Percentiles rank a stretch among this genome's conserved stretches.
Evolutionary conservation across 2,113 vertebrate species (phyloP).

Genomic region (Glareola pratincola): DNA sequence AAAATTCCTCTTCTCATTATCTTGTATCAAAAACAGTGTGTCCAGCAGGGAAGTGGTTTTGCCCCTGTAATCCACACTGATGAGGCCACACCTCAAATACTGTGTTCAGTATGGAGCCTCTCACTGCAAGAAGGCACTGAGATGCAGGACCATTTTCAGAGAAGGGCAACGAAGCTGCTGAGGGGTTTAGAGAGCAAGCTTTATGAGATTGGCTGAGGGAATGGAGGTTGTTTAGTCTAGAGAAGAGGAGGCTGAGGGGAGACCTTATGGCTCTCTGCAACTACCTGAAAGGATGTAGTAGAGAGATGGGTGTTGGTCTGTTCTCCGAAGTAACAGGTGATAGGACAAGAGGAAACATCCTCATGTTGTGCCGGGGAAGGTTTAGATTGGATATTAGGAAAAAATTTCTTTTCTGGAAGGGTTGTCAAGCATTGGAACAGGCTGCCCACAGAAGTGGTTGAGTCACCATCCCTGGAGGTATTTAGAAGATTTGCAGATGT

Average conservation of each 20-base stretch:
- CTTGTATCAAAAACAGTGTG: not conserved
- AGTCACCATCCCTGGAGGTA: not conserved
- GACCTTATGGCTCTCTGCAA: not conserved
- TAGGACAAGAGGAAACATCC: not conserved
- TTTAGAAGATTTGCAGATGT: not conserved
- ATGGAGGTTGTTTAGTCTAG: not conserved
- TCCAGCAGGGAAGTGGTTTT: not conserved
- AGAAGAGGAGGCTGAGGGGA: not conserved
- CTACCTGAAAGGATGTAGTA: not conserved
- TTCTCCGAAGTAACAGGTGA: not conserved
- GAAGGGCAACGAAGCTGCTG: not conserved
- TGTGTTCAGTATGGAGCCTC: not conserved
- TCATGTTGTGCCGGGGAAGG: not conserved
- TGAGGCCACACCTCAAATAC: not conserved
- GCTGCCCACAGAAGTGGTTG: not conserved
- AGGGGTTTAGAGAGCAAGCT: not conserved
- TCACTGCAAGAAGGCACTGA: not conserved
- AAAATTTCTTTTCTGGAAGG: not conserved
- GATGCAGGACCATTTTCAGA: not conserved
- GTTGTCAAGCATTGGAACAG: not conserved
- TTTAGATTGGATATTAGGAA: not conserved
- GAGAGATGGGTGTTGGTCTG: not conserved
- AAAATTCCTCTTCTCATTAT: not conserved
- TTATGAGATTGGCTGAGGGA: not conserved
- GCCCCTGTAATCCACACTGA: not conserved